A percentile compares a stretch with the other conserved stretches of the same genome.
phyloP scores from a whole-genome alignment of 2,888 invertebrate genomes.

The Ethmia dodecea region DNA sequence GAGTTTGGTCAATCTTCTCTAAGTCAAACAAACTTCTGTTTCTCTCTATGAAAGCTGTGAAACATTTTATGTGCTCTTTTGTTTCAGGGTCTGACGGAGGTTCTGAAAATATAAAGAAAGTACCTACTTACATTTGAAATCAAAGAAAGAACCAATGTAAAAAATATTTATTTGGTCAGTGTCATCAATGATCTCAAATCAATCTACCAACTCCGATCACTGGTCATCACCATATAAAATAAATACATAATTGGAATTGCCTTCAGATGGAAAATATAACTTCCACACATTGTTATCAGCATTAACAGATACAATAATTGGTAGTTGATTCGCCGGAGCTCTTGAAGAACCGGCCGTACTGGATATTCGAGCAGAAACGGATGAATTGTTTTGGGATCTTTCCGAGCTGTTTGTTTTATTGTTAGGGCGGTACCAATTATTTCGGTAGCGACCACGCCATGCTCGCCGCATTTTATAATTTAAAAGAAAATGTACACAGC shows the following conservation, averaged over 20 bases:
- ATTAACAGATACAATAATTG: slow-evolving; percentile 45
- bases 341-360: slow-evolving; percentile 46
- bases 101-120: slow-evolving; percentile 33
- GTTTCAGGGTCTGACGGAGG: slow-evolving; percentile 43
- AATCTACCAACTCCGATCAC: no score
- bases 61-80: slow-evolving; percentile 35
- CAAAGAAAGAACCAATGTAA: no score
- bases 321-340: slow-evolving; percentile 58
- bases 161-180: no score
- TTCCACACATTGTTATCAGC: slow-evolving; percentile 83
- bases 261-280: slow-evolving; percentile 86
- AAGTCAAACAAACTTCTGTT: slow-evolving; percentile 66
- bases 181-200: no score
- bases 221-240: no score
- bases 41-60: slow-evolving; percentile 48
- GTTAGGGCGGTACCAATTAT: slow-evolving; percentile 43
- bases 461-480: slow-evolving; percentile 58
- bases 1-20: slow-evolving; percentile 76
- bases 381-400: slow-evolving; percentile 40
- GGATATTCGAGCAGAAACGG: slow-evolving; percentile 29
- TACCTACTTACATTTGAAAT: no score
- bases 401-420: slow-evolving; percentile 32
- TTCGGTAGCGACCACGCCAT: slow-evolving; percentile 61
- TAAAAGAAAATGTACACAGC: no score
- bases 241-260: slow-evolving; percentile 57